These are phyloP conservation scores for Microtus pennsylvanicus DNA, from an alignment of 2,113 vertebrate genomes.

Conservation along the genomic window DNA sequence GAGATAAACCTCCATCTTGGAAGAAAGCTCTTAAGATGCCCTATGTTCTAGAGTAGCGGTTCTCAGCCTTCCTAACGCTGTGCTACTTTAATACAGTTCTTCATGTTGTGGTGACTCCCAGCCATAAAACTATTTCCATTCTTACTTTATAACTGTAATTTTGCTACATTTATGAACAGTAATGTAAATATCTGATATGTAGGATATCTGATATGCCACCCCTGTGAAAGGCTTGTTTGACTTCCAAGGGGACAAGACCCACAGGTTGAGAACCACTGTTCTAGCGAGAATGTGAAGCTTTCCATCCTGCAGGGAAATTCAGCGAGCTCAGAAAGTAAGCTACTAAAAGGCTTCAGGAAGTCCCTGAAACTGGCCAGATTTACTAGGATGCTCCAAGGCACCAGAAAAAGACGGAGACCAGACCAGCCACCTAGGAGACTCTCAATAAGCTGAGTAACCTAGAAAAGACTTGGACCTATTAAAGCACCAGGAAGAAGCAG, in stretches of 20 bases:
- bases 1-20: background rate
- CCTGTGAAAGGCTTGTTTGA: background rate
- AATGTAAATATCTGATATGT: background rate
- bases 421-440: background rate
- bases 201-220: background rate
- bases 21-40: background rate
- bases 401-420: background rate
- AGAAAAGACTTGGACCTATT: background rate
- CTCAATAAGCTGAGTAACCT: background rate
- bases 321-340: background rate
- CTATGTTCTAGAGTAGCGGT: background rate
- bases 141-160: background rate
- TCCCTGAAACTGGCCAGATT: background rate
- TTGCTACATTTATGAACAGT: background rate
- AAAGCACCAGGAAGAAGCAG: background rate
- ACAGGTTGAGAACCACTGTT: background rate
- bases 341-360: background rate
- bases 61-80: background rate
- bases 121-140: background rate
- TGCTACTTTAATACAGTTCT: background rate
- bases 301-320: background rate
- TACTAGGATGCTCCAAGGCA: background rate
- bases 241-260: background rate
- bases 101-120: background rate
- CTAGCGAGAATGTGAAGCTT: background rate